Evolutionary conservation across 1,140 invertebrate species (phyloP).

Genomic region (Tribolium madens): DNA sequence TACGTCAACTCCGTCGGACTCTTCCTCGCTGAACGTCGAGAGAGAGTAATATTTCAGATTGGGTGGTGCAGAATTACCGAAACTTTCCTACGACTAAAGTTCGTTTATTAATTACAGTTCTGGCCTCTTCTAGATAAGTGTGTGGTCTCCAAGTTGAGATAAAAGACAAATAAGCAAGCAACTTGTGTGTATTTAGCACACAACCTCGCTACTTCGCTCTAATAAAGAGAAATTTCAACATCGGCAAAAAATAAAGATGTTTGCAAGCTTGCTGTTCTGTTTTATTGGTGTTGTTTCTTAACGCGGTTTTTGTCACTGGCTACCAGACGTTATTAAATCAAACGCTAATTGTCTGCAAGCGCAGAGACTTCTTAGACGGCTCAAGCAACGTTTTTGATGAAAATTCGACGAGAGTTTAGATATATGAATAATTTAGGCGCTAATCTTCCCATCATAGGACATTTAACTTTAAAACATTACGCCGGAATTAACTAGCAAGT

Average conservation of each 20-base stretch:
- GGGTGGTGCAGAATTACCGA: too few species aligned
- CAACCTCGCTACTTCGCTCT: background rate
- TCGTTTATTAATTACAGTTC: constrained; percentile 59
- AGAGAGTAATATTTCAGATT: background rate
- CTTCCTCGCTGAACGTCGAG: background rate
- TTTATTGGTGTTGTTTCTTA: constrained; percentile 29
- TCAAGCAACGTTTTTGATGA: background rate
- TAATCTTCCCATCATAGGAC: constrained; percentile 19
- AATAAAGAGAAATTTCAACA: constrained; percentile 41
- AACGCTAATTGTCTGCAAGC: background rate
- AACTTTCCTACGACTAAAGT: constrained; percentile 49
- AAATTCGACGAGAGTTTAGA: background rate
- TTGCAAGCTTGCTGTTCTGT: constrained; percentile 28
- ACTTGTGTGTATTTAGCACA: constrained; percentile 26
- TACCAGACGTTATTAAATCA: constrained; percentile 24
- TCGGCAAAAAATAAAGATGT: constrained; percentile 30
- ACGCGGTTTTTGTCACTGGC: background rate
- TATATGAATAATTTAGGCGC: constrained; percentile 23
- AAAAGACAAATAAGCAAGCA: constrained; percentile 42
- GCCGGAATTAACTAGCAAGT: constrained; percentile 15
- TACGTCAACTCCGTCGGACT: background rate
- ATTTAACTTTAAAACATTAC: constrained; percentile 33
- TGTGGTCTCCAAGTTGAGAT: constrained; percentile 40
- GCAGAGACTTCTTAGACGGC: background rate
- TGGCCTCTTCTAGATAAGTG: constrained; percentile 44